Base-by-base conservation (phyloP, 1,140 invertebrate genomes). In the Drosophila hydei region DNA sequence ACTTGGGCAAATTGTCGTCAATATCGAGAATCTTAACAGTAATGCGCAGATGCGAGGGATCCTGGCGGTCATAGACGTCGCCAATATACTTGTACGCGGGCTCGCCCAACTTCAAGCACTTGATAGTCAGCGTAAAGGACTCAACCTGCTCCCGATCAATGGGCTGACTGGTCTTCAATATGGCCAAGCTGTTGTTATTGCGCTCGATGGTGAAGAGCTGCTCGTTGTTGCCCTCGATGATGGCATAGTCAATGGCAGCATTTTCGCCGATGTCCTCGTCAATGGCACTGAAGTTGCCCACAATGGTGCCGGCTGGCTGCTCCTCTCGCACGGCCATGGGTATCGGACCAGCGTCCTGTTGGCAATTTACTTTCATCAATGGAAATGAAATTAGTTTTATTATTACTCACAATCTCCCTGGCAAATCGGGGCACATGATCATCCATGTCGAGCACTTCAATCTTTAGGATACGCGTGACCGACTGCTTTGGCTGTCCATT, bases 221-320 rank as follows among this genome's bases (percentile, higher is more conserved):
- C 16, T 94, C 93, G 55, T 96, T 95, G 85, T 96, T 96, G 1
- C 96, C 96, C 83, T 94, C 94, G 63, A 93, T 95, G 16, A 96
- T 95, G 0, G 93, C 92, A 74, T 96, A 96, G 74, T 96, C 95
- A 33, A 96, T 95, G 50, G 94, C 94, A 0, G 95, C 95, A 90
- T 96, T 96, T 18, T 96, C 95, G 9, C 93, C 95, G 12, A 95
- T 93, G 80, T 97, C 96, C 74, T 95, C 94, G 77, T 97, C 96
- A 19, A 95, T 90, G 0, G 96, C 96, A 72, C 93, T 92, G 11
- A 97, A 90, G 30, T 92, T 92, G 1, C 95, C 96, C 4, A 96
- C 93, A n/a, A 93, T 91, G 0, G 94, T 94, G 14, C 94, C 95
- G 0, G 93, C 79, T 1, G 94, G 92, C 0, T 93, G 92, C 83